Percentiles rank a stretch among this genome's conserved stretches.
Evolutionary conservation across 2,888 invertebrate genomes (phyloP).

Genomic region (Stenolophus ochropezus): DNA sequence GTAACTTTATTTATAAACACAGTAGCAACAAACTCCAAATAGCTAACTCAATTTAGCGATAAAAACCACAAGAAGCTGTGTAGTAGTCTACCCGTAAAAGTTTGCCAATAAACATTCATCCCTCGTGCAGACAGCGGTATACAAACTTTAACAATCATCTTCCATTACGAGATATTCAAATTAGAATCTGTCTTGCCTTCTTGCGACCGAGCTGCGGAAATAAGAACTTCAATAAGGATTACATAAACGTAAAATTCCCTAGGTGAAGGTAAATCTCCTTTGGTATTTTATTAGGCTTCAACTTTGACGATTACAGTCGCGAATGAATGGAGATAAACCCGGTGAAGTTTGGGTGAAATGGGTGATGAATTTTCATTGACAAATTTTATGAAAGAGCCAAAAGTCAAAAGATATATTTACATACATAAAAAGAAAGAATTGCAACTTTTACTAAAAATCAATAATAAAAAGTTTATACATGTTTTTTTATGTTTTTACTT

Average conservation of each 20-base stretch:
- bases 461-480: too few species aligned
- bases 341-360: too few species aligned
- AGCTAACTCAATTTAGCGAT: slow-evolving; percentile 4
- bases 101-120: slow-evolving; percentile 22
- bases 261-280: neutral
- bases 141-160: slow-evolving; percentile 24
- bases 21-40: slow-evolving; percentile 2
- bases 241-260: slow-evolving; percentile 25
- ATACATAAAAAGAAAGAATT: too few species aligned
- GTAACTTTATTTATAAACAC: slow-evolving; percentile 8
- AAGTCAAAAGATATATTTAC: too few species aligned
- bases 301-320: slow-evolving; percentile 3
- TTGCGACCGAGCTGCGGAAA: neutral
- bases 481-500: too few species aligned
- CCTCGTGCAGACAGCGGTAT: neutral
- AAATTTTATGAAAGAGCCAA: too few species aligned
- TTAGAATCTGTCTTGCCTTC: slow-evolving; percentile 5
- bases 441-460: too few species aligned
- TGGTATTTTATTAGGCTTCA: neutral
- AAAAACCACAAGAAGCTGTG: neutral
- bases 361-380: too few species aligned
- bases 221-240: slow-evolving; percentile 16
- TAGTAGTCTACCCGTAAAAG: neutral
- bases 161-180: slow-evolving; percentile 19
- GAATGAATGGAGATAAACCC: neutral